Base-by-base conservation (phyloP, 2,797 vertebrate genomes). In the Hippoglossus hippoglossus region DNA sequence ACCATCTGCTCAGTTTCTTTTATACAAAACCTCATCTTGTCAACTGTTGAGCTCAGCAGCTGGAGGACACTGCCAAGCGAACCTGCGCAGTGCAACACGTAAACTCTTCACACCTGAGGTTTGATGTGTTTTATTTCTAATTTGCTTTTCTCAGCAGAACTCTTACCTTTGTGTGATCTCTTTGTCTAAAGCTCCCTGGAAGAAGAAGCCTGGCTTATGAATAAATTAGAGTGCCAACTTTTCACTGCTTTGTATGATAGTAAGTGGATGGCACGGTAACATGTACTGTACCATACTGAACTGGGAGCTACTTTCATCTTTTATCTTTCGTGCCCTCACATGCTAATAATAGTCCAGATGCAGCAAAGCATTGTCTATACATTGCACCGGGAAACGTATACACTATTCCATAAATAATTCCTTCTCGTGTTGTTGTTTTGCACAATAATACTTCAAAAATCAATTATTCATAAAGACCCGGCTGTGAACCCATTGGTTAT, bases 191-290 rank as follows among this genome's bases (percentile, higher is more conserved):
- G 86, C 86, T 86, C 75, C 67, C 80, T 89, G 88, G 82, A 86
- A 90, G 89, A 79, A 82, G 76, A 84, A 80, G 73, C 72, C 31
- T 57, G 34, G 50, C 82, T 93, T 91, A 93, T 93, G 91, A 94
- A 94, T 94, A 93, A 94, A 92, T 94, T 90, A 93, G 55, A 90
- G 71, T 53, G 73, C 71, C 90, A 86, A 79, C 82, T 90, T 86
- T 21, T 93, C 80, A 79, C 81, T 77, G 79, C 81, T 90, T 89
- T 86, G 86, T 88, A 81, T 82, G 83, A 83, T 80, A 71, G 25
- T n/a, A 11, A 18, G 83, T 13, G 77, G 91, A 89, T 90, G 84
- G 91, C 90, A 93, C 92, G 6, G 15, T 91, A 89, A 87, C 82
- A 80, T 91, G 85, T 90, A 83, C 79, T 75, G 72, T 86, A 87